Percentiles rank a stretch among this genome's conserved stretches.
These are phyloP conservation scores for Ianthella basta DNA, from an alignment of 37 sponge, comb jelly and placozoan genomes.

Conservation along the genomic window DNA sequence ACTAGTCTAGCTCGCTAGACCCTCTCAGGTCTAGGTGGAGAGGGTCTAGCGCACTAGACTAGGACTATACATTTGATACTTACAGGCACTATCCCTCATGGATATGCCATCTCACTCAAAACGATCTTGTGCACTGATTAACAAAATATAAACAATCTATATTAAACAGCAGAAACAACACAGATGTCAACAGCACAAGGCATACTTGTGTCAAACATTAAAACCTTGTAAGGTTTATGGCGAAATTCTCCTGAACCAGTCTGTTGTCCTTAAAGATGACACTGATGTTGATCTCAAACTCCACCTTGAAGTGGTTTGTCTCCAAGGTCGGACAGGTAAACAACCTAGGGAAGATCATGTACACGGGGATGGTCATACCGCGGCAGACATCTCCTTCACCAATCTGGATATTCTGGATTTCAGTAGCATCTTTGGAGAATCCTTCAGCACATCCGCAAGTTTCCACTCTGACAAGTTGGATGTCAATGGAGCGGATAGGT, in stretches of 20 bases:
- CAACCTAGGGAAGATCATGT: slow-evolving; percentile 98
- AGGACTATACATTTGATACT: no score
- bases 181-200: no score
- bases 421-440: slow-evolving; percentile 94
- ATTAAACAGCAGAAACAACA: no score
- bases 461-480: slow-evolving; percentile 96
- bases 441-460: slow-evolving; percentile 99
- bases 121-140: no score
- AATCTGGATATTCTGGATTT: slow-evolving; percentile 98
- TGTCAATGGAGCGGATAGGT: slow-evolving; percentile 91
- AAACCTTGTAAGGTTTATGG: slow-evolving; percentile 82
- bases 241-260: slow-evolving; percentile 96
- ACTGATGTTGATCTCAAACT: slow-evolving; percentile 95
- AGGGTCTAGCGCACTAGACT: no score
- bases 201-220: background rate
- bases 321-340: slow-evolving; percentile 95
- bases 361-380: slow-evolving; percentile 86
- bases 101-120: no score
- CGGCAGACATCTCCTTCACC: slow-evolving; percentile 95
- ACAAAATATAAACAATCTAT: no score
- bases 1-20: no score
- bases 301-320: slow-evolving; percentile 95
- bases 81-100: no score
- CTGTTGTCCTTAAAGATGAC: slow-evolving; percentile 89
- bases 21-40: no score